Percentiles rank a stretch among this genome's conserved stretches.
These are phyloP conservation scores for Samia ricini DNA, from an alignment of 1,140 invertebrate species.

Conservation along the genomic window DNA sequence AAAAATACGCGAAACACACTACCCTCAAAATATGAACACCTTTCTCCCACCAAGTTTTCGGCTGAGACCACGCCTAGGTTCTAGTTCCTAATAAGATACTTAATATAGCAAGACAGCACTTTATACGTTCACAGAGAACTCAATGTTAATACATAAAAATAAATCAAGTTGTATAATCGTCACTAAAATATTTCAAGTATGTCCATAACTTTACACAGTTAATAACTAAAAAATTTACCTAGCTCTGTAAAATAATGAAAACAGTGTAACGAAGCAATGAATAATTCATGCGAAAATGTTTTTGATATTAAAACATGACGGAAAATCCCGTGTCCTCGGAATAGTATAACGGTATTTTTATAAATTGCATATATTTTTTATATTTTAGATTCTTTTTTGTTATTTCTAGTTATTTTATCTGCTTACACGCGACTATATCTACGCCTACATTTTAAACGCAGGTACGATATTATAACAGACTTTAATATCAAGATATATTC, in stretches of 20 bases:
- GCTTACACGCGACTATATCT: neutral
- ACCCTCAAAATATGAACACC: too few species aligned
- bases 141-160: neutral
- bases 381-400: neutral
- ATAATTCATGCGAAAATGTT: neutral
- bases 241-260: neutral
- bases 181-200: neutral
- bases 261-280: neutral
- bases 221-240: too few species aligned
- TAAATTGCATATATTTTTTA: neutral
- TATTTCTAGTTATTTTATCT: neutral
- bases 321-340: neutral
- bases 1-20: too few species aligned
- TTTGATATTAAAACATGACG: neutral
- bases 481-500: constrained; percentile 1
- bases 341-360: neutral
- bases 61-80: too few species aligned
- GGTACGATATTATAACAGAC: neutral
- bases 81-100: too few species aligned
- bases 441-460: neutral
- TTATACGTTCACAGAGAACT: too few species aligned
- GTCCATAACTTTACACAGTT: neutral
- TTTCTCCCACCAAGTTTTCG: too few species aligned
- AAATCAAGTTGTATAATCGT: neutral
- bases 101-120: too few species aligned